These are phyloP conservation scores for Dinocampus coccinellae DNA, from an alignment of 2,888 invertebrate species.

Conservation along the genomic window DNA sequence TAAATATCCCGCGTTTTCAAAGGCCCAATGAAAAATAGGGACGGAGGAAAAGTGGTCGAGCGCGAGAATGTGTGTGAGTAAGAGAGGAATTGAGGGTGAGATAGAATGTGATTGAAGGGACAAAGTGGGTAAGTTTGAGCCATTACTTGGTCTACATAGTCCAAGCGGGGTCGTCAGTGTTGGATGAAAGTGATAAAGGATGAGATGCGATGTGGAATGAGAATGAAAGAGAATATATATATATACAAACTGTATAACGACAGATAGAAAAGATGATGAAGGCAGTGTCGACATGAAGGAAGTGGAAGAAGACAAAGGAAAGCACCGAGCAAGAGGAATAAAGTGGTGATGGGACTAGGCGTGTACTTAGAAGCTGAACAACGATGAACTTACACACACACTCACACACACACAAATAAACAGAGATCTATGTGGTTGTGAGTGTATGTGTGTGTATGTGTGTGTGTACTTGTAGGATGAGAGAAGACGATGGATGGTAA, in stretches of 20 bases:
- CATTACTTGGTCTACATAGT: neutral
- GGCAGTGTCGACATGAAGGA: conserved; percentile 25
- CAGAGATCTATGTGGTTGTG: too few relatives aligned
- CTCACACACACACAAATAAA: conserved; percentile 18
- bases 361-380: conserved; percentile 36
- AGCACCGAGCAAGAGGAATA: conserved; percentile 17
- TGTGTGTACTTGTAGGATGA: too few relatives aligned
- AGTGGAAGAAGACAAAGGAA: conserved; percentile 35
- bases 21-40: conserved; percentile 46
- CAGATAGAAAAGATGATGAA: conserved; percentile 19
- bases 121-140: conserved; percentile 35
- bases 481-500: conserved; percentile 17
- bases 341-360: conserved; percentile 11
- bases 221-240: conserved; percentile 8
- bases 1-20: conserved; percentile 65
- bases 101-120: conserved; percentile 41
- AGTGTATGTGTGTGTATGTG: too few relatives aligned
- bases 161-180: conserved; percentile 5
- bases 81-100: conserved; percentile 47
- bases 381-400: too few relatives aligned
- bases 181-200: neutral
- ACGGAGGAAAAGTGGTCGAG: too few relatives aligned
- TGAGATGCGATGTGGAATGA: conserved; percentile 19
- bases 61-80: conserved; percentile 37
- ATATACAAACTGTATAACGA: too few relatives aligned